Base-by-base conservation (phyloP, 2,888 invertebrate species). In the Drosophila acutilabella region DNA sequence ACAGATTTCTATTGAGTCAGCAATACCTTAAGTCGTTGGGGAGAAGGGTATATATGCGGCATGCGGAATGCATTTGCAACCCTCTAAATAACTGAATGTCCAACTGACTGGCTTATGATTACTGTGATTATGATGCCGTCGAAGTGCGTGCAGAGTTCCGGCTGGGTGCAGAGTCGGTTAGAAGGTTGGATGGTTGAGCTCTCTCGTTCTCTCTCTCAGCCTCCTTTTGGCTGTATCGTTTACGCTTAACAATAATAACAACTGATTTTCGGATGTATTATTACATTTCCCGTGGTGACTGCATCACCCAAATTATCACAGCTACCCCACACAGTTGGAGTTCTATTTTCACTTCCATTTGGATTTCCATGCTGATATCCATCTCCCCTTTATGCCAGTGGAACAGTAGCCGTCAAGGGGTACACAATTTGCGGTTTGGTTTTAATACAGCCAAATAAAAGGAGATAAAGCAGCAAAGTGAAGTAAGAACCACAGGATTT, bases 251-350 rank as follows among this genome's bases (percentile, higher is more conserved):
- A 87, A 89, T 80, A 87, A 87, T 81, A 85, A 89, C 82, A 85
- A 85, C 88, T 89, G 89, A 85, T 89, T 85, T 85, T 89, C 89
- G 85, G 88, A 85, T 88, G 88, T 85, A 87, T 85, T 85, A 89
- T 85, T 87, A 81, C 77, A 81, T 89, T 85, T 84, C 84, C 84
- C 88, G 89, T 70, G 77, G 84, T 76, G 83, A 72, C 53, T 73
- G 74, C 74, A 71, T 79, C 81, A 89, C 81, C 89, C 89, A 84
- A 85, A 85, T 85, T 89, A 85, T 85, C 85, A 68, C 85, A 85
- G 89, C 89, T 74, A 81, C 89, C 88, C 78, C 81, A 56, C 74
- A 69, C 64, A 72, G 79, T 74, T 74, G 74, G 79, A 78, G 78
- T 74, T 23, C 23, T 23, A 23, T 23, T 23, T 23, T 23, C 23